Evolutionary conservation across 1,140 invertebrate genomes (phyloP), one percentile per base, ranked within the genome.

Genomic region (Hyposmocoma kahamanoa): DNA sequence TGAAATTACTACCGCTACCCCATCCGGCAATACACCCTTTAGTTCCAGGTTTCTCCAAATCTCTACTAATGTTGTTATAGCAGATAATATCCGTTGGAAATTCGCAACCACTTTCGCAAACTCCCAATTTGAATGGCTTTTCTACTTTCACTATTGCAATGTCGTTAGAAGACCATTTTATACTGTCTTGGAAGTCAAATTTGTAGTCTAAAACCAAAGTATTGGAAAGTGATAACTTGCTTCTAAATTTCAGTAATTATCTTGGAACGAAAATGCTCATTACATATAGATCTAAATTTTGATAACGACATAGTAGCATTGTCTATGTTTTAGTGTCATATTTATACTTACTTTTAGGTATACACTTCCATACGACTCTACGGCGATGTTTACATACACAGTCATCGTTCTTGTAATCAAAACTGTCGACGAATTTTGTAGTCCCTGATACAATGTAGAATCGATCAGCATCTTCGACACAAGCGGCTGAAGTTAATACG

Each of bases 341-440:
- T n/a, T n/a, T n/a, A n/a, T n/a, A 72, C 77, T 75, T 69, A 84
- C 81, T 84, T 43, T 84, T 84, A 22, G 81, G 81, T 20, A 84
- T 77, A 59, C 81, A 84, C 49, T 84, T 84, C 81, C 81, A 84
- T 3, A 84, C 72, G 19, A 84, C 81, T 44, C 61, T 71, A 1
- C 81, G 56, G 3, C 79, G 56, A 44, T 80, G 65, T n/a, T 83
- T 78, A 42, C 79, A 81, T 22, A 80, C 79, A 19, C 81, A 84
- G 0, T 80, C 60, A 34, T 84, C 65, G 5, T 18, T 53, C 36
- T 83, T 81, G 36, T 81, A 78, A 38, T 83, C 74, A 38, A 78
- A 80, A 41, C 75, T 83, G 38, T 80, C 81, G 0, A 84, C 72
- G 22, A 72, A 83, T 49, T 72, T 81, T 4, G 69, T 81, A 3